Conservation (phyloP, 2,113 vertebrate species). For the Illadopsis cleaveri region DNA sequence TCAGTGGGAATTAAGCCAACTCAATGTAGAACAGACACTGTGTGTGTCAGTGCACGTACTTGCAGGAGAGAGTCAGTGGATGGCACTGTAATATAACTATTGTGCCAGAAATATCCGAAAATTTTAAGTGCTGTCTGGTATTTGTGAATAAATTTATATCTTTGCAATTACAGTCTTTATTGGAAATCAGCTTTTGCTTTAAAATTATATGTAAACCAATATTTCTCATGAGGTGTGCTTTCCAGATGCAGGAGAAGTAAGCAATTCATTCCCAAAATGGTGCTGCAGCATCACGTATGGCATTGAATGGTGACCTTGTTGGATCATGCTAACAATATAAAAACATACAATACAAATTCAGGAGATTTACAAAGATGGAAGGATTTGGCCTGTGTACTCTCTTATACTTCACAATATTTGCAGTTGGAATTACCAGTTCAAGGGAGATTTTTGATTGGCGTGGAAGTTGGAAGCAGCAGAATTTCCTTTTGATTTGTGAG, state of each 20-base stretch:
- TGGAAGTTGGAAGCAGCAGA: background rate
- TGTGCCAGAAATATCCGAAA: background rate
- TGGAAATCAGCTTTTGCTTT: conserved; percentile 70
- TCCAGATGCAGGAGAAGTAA: background rate
- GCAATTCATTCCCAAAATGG: background rate
- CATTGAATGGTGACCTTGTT: background rate
- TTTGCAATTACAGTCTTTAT: conserved; percentile 57
- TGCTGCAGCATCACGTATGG: background rate
- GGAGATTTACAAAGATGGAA: background rate
- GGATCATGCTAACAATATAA: background rate
- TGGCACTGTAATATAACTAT: conserved; percentile 86
- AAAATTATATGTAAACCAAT: conserved; percentile 69
- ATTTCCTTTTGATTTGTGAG: background rate
- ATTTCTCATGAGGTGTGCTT: conserved; percentile 41
- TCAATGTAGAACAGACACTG: background rate
- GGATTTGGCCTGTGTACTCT: background rate
- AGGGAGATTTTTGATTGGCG: accelerated
- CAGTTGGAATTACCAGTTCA: background rate
- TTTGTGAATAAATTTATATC: conserved; percentile 31
- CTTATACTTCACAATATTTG: background rate
- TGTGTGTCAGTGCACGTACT: conserved; percentile 52
- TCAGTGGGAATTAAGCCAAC: conserved; percentile 69
- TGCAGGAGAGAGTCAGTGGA: conserved; percentile 78
- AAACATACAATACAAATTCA: background rate
- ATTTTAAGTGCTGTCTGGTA: background rate